A percentile compares a stretch with the other conserved stretches of the same genome.
Conservation (phyloP, 2,113 vertebrate species). For the Nesogale talazaci region DNA sequence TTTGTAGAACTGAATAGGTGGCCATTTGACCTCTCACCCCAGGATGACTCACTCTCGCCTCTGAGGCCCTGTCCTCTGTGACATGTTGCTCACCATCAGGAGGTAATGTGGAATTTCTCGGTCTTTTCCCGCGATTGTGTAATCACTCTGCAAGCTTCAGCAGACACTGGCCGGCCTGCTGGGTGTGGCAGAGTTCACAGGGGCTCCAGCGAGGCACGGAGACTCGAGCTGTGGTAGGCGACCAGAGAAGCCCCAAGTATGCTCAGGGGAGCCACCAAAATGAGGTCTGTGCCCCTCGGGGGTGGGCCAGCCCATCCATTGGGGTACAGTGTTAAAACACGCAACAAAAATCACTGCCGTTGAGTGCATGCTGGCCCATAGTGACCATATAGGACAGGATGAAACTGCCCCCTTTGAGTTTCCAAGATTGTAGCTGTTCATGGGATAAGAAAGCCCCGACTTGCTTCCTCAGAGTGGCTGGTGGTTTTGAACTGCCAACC, state of each 20-base stretch:
- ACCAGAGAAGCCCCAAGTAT: not conserved
- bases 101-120: not conserved
- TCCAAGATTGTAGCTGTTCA: no score
- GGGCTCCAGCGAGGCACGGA: not conserved
- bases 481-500: no score
- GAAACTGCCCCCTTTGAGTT: no score
- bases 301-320: not conserved
- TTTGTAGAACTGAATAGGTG: not conserved
- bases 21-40: not conserved
- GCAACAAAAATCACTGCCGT: no score
- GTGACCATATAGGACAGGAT: no score
- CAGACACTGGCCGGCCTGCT: not conserved
- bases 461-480: no score
- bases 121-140: not conserved
- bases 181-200: not conserved
- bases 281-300: fast-evolving
- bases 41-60: not conserved
- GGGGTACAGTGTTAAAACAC: not conserved
- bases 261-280: not conserved
- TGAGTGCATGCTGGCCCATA: no score
- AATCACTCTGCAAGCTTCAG: not conserved
- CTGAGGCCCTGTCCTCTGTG: not conserved
- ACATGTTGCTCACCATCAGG: not conserved
- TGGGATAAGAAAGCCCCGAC: no score
- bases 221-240: not conserved